These are phyloP conservation scores for Eurytemora carolleeae DNA, from an alignment of 1,140 invertebrate genomes.

Conservation along the genomic window DNA sequence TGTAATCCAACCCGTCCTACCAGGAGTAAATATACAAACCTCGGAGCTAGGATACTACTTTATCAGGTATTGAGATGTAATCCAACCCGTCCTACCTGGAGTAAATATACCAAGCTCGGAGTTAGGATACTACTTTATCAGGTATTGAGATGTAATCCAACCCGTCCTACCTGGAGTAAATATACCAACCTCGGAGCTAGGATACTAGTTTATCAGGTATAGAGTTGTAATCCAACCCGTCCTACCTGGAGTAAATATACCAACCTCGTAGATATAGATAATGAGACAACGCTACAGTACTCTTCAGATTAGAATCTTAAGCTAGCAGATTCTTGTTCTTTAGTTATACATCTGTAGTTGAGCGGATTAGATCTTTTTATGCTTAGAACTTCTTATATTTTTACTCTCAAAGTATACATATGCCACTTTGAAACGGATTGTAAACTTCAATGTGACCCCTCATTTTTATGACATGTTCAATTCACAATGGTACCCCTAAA, in stretches of 20 bases:
- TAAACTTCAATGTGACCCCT: too few species aligned
- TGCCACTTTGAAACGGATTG: too few species aligned
- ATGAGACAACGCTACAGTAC: too few species aligned
- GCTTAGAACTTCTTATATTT: too few species aligned
- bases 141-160: constrained; percentile 1
- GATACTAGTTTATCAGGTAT: constrained; percentile 8
- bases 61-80: background rate
- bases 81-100: constrained; percentile 12
- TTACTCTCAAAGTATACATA: too few species aligned
- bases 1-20: constrained; percentile 11
- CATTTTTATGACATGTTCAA: too few species aligned
- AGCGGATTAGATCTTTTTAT: too few species aligned
- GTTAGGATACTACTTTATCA: constrained; percentile 10
- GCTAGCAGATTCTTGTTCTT: too few species aligned
- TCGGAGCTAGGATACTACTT: constrained; percentile 9
- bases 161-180: constrained; percentile 12
- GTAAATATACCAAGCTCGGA: constrained; percentile 9
- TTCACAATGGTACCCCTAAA: too few species aligned
- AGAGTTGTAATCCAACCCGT: constrained; percentile 8
- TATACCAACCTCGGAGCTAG: constrained; percentile 6
- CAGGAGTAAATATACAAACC: constrained; percentile 9
- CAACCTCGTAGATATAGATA: background rate
- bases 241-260: constrained; percentile 10
- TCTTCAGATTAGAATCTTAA: too few species aligned
- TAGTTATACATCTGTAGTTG: too few species aligned